These are phyloP conservation scores for Spheniscus humboldti DNA, from an alignment of 2,797 vertebrate genomes.

Conservation along the genomic window DNA sequence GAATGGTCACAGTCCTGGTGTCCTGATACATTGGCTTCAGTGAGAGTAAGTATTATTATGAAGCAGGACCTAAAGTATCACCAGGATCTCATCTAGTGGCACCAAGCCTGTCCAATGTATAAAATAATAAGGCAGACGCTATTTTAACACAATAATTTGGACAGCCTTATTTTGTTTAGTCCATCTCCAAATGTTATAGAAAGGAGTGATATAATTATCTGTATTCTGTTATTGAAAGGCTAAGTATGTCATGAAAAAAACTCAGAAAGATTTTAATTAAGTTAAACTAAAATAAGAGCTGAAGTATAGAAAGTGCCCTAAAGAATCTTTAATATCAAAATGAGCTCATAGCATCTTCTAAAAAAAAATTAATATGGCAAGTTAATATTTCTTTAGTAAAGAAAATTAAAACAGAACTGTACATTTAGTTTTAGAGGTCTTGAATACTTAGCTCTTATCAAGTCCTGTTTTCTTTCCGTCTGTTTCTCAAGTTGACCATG, in stretches of 20 bases:
- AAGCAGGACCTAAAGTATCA: neutral
- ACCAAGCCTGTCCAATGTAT: neutral
- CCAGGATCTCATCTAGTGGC: neutral
- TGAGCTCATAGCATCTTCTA: neutral
- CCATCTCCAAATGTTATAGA: neutral
- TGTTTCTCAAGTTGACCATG: neutral
- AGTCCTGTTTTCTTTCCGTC: neutral
- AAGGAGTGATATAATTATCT: neutral
- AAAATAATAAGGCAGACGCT: neutral
- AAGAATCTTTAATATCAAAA: neutral
- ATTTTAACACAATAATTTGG: neutral
- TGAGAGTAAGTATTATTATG: neutral
- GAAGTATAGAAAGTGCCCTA: neutral
- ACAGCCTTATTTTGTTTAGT: neutral
- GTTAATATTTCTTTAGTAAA: neutral
- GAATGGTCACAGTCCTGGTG: neutral
- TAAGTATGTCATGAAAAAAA: neutral
- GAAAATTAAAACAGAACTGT: neutral
- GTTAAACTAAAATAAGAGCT: neutral
- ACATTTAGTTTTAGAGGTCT: neutral
- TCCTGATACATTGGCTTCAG: neutral
- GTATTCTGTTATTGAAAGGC: neutral
- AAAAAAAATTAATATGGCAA: neutral
- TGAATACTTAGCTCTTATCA: neutral
- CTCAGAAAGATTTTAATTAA: slow-evolving; percentile 30